Percentiles rank a stretch among this genome's conserved stretches.
These are phyloP conservation scores for Agrilus biguttatus DNA, from an alignment of 2,888 invertebrate genomes.

Conservation along the genomic window DNA sequence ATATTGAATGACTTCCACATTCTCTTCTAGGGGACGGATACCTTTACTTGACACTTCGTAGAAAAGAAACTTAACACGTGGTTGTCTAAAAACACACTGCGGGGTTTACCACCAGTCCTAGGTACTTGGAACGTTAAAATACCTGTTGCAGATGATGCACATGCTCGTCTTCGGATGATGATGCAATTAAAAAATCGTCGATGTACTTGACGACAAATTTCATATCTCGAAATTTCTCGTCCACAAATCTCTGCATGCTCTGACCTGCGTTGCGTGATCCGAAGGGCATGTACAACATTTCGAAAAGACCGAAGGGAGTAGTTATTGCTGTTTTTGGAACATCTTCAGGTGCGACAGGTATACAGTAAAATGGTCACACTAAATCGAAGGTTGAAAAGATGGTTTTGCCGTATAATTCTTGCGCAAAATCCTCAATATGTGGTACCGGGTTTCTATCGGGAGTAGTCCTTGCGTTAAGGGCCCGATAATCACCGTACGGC, in stretches of 20 bases:
- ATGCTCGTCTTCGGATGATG: constrained; percentile 12
- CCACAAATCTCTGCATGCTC: constrained; percentile 26
- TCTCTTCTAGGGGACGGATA: constrained; percentile 16
- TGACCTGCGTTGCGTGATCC: constrained; percentile 27
- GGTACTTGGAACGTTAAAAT: constrained; percentile 14
- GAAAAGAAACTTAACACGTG: constrained; percentile 15
- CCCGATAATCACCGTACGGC: constrained; percentile 15
- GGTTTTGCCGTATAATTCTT: constrained; percentile 13
- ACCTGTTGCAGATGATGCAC: constrained; percentile 13
- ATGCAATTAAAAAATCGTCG: constrained; percentile 20
- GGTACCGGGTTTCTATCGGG: constrained; percentile 27
- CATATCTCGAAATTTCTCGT: constrained; percentile 15
- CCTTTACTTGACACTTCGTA: constrained; percentile 11
- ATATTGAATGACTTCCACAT: constrained; percentile 17
- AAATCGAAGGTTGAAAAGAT: constrained; percentile 21
- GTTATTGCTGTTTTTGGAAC: constrained; percentile 16
- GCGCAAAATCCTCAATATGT: constrained; percentile 21
- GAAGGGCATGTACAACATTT: constrained; percentile 21
- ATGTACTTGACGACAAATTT: constrained; percentile 21
- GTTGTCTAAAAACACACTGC: constrained; percentile 19
- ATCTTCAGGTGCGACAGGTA: constrained; percentile 20
- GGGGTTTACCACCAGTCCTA: constrained; percentile 17
- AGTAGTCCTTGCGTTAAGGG: constrained; percentile 22
- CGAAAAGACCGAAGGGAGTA: constrained; percentile 15
- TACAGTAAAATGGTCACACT: constrained; percentile 23